Conservation (phyloP, 2,888 invertebrate species). For the Athalia rosae region DNA sequence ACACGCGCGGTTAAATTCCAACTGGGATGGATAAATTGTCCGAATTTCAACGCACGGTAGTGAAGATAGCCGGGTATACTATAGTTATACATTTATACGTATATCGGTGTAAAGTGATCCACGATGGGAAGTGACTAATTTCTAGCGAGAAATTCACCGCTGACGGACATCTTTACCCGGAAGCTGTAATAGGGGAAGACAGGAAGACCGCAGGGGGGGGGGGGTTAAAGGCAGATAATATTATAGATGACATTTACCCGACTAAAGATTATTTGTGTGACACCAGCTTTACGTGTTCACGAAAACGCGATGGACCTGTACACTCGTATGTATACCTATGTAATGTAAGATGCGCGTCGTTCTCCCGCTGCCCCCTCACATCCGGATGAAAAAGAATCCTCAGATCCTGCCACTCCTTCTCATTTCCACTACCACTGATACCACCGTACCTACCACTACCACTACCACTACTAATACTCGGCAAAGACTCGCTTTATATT, state of each 20-base stretch:
- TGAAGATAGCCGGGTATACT: too few species aligned
- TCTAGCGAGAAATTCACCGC: conserved; percentile 13
- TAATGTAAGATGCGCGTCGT: background rate
- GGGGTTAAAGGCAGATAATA: too few species aligned
- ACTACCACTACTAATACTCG: background rate
- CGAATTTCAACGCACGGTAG: conserved; percentile 12
- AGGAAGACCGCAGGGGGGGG: background rate
- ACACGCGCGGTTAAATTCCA: conserved; percentile 2
- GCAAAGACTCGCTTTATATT: conserved; percentile 26
- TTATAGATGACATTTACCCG: too few species aligned
- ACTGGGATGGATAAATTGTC: conserved; percentile 21
- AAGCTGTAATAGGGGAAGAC: background rate
- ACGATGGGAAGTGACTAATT: conserved; percentile 26
- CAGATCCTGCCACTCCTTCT: conserved; percentile 23
- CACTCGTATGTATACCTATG: too few species aligned
- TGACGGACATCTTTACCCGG: conserved; percentile 1
- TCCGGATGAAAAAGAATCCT: conserved; percentile 31
- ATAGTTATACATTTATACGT: too few species aligned
- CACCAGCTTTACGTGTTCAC: too few species aligned
- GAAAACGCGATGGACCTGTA: too few species aligned
- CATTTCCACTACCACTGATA: background rate
- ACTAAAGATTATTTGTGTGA: too few species aligned
- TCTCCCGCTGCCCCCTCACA: background rate
- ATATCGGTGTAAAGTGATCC: background rate
- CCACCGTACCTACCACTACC: background rate